Conservation (phyloP, 2,888 invertebrate genomes). For the Megastigmus dorsalis region DNA sequence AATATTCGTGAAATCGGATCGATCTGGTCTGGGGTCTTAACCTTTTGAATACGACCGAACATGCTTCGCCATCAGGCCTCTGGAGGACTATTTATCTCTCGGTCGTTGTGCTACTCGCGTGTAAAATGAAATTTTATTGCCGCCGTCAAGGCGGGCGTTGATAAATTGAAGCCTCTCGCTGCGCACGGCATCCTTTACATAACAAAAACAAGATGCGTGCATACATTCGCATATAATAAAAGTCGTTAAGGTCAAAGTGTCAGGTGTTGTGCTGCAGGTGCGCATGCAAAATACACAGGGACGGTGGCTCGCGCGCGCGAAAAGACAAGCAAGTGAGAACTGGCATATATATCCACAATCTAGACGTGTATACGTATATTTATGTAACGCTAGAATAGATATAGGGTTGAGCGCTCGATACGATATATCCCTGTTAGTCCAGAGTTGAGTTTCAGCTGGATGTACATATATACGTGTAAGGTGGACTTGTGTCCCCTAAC, state of each 20-base stretch:
- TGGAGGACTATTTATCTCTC: background rate
- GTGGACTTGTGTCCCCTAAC: no score
- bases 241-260: slow-evolving; percentile 37
- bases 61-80: no score
- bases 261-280: slow-evolving; percentile 35
- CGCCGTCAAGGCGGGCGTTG: background rate
- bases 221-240: no score
- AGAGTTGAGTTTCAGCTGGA: slow-evolving; percentile 20
- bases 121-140: slow-evolving; percentile 10
- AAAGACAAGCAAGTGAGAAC: background rate
- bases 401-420: background rate
- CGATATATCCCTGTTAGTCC: slow-evolving; percentile 24
- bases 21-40: no score
- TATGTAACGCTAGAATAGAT: slow-evolving; percentile 22
- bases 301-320: background rate
- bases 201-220: background rate
- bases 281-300: no score
- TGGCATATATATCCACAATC: background rate
- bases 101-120: background rate
- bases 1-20: no score
- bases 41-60: no score
- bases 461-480: no score
- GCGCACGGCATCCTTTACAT: slow-evolving; percentile 6
- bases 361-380: slow-evolving; percentile 33
- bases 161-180: slow-evolving; percentile 2